These are phyloP conservation scores for Formica selysi DNA, from an alignment of 1,140 invertebrate genomes.

Conservation along the genomic window DNA sequence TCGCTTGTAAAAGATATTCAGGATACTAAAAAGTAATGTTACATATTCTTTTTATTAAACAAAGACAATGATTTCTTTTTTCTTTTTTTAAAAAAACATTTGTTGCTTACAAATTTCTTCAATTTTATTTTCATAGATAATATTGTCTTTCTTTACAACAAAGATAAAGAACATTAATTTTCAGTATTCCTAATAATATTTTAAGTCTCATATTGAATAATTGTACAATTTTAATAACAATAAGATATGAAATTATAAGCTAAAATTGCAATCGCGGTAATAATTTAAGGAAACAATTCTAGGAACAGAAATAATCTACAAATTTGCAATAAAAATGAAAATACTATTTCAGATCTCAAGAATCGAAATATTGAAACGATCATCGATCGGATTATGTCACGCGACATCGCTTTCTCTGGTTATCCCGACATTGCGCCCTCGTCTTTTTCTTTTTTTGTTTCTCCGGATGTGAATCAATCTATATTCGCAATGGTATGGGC, in stretches of 20 bases:
- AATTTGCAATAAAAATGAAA: neutral
- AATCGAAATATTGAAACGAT: neutral
- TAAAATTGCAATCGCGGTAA: too few relatives aligned
- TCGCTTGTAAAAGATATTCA: neutral
- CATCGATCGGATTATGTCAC: constrained; percentile 53
- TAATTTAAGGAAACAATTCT: neutral
- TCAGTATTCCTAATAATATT: neutral
- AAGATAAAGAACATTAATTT: neutral
- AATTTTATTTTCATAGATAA: neutral
- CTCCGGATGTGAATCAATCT: constrained; percentile 64
- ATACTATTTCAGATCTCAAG: neutral
- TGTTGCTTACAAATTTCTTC: constrained; percentile 1
- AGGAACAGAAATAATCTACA: neutral
- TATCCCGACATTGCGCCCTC: constrained; percentile 59
- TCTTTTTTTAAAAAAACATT: neutral
- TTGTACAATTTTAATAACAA: neutral
- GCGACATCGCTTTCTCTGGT: constrained; percentile 50
- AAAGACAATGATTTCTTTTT: neutral
- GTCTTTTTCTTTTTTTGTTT: constrained; percentile 28
- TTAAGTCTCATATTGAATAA: neutral
- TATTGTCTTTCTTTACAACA: neutral
- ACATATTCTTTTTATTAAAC: neutral
- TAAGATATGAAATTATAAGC: too few relatives aligned
- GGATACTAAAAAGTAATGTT: neutral
- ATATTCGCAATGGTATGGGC: constrained; percentile 19